Conservation (phyloP, 2,113 vertebrate species). For the Burhinus bistriatus region DNA sequence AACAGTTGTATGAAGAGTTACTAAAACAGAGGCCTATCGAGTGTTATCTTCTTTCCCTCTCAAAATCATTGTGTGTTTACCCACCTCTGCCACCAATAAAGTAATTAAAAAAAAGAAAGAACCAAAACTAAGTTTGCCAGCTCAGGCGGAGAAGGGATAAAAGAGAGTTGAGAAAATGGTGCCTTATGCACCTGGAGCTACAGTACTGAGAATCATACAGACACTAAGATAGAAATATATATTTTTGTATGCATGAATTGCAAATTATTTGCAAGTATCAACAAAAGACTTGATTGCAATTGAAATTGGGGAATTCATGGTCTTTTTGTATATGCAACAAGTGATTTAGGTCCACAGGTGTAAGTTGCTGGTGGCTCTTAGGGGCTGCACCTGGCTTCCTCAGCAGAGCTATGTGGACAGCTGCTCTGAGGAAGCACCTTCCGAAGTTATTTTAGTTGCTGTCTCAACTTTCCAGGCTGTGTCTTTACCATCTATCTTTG, state of each 20-base stretch:
- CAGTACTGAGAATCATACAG: background rate
- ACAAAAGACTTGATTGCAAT: background rate
- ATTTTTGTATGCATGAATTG: background rate
- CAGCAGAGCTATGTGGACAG: conserved; percentile 5
- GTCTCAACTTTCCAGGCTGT: conserved; percentile 30
- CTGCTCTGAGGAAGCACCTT: conserved; percentile 33
- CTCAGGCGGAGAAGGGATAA: background rate
- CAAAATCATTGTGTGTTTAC: background rate
- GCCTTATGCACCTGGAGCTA: background rate
- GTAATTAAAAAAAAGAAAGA: background rate
- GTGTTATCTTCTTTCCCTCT: background rate
- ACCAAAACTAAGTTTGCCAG: background rate
- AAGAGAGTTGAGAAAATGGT: background rate
- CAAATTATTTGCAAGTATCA: background rate
- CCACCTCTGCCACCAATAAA: background rate
- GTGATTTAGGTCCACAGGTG: conserved; percentile 18
- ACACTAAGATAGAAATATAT: background rate
- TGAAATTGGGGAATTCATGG: background rate
- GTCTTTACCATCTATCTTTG: background rate
- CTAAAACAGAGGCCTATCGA: background rate
- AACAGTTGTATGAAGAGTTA: background rate
- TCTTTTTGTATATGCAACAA: background rate
- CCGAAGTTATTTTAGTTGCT: conserved; percentile 16
- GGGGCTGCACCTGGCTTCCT: conserved; percentile 26
- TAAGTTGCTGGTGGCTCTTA: background rate